These are phyloP conservation scores for Drosophila phalerata DNA, from an alignment of 2,888 invertebrate genomes.

Conservation along the genomic window DNA sequence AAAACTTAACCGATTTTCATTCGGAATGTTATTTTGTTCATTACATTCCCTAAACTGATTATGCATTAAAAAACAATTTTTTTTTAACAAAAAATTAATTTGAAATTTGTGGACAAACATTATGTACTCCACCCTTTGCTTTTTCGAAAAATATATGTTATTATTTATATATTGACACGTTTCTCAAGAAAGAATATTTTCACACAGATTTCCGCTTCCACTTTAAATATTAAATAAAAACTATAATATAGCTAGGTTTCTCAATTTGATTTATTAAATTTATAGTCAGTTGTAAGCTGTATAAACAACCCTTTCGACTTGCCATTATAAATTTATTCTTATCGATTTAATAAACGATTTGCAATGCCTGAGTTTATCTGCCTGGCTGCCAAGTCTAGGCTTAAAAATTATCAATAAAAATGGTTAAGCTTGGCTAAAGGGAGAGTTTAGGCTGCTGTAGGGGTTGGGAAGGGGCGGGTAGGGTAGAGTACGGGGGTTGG, in stretches of 20 bases:
- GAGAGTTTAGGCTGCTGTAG: not conserved
- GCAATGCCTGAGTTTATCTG: constrained; percentile 17
- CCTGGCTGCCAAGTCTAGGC: constrained; percentile 24
- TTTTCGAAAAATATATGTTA: too few species aligned
- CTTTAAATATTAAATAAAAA: not conserved
- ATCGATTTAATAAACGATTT: constrained; percentile 17
- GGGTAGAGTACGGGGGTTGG: not conserved
- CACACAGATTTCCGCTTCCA: not conserved
- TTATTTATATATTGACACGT: too few species aligned
- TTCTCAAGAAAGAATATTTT: too few species aligned
- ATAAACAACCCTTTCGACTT: constrained; percentile 8
- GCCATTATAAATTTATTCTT: not conserved
- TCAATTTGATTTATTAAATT: constrained; percentile 4
- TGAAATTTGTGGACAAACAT: too few species aligned
- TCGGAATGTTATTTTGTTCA: too few species aligned
- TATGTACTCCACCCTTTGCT: too few species aligned
- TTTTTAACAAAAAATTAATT: too few species aligned
- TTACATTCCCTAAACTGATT: too few species aligned
- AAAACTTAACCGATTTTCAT: too few species aligned
- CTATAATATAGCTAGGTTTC: not conserved
- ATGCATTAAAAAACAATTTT: too few species aligned
- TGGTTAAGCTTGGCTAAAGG: constrained; percentile 2
- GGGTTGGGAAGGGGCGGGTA: not conserved
- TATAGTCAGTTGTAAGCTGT: not conserved
- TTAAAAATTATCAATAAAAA: constrained; percentile 52